Base-by-base conservation (phyloP, 2,888 invertebrate genomes). In the Lamellibrachia satsuma region DNA sequence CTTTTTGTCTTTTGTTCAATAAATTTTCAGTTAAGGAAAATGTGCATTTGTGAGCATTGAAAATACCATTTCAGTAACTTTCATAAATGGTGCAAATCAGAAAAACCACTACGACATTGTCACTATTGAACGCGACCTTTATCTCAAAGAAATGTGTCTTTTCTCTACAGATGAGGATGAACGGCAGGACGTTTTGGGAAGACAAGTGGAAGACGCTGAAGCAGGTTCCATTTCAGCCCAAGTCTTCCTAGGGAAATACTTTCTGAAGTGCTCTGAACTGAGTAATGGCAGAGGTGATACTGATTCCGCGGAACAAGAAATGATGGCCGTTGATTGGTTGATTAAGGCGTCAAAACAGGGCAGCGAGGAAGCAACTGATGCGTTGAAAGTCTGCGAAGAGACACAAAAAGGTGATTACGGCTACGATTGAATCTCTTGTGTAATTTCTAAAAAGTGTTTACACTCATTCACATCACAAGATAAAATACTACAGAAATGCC, bases 321-420 rank as follows among this genome's bases (percentile, higher is more conserved):
- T 98, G 94, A 97, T 98, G 94, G 99, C 98, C 0, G 97, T 99
- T 92, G 98, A 98, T 95, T 99, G 99, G 99, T 97, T 99, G 92
- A 98, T 98, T n/a, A 98, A 98, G 97, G 98, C 99, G 2, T 98
- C 99, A 0, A 98, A 98, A 95, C 98, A 99, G 96, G 99, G 99
- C 0, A 98, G 98, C 95, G 97, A 98, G 91, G 98, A 98, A 96
- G 99, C 99, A 0, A 98, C 98, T 75, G 97, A 97, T 93, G 97
- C 98, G 95, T 97, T 99, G 60, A 94, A 95, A 93, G 94, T 96
- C 91, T 97, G 96, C 94, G 93, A 95, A 6, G 94, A 95, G 39
- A 95, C 94, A 52, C 93, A 94, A 91, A 95, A 95, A 92, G 95
- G 96, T 95, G 92, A 93, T 93, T 60, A 51, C 75, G 22, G 22